Evolutionary conservation across 2,797 vertebrate species (phyloP).

Genomic region (Manis pentadactyla): DNA sequence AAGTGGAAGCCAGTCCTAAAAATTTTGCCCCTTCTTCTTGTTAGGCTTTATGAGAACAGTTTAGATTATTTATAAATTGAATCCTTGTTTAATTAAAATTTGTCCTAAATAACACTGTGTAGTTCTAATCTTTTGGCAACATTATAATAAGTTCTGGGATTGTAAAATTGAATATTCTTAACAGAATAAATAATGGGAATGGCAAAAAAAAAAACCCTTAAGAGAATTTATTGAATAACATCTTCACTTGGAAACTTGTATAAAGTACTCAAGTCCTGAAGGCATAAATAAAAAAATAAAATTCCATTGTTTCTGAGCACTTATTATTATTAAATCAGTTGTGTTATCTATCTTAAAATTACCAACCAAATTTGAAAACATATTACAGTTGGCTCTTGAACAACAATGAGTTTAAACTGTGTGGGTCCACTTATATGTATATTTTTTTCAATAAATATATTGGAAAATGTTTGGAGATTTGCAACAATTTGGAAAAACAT

Average conservation of each 20-base stretch:
- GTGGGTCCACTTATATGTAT: too few species aligned
- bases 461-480: too few species aligned
- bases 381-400: background rate
- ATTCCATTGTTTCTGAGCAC: conserved; percentile 48
- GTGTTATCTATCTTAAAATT: conserved; percentile 16
- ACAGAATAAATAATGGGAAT: conserved; percentile 14
- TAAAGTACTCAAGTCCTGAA: background rate
- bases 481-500: too few species aligned
- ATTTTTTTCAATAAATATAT: too few species aligned
- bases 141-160: background rate
- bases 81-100: conserved; percentile 4
- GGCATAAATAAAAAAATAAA: background rate
- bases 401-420: too few species aligned
- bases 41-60: background rate
- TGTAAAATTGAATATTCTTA: background rate
- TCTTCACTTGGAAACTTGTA: background rate
- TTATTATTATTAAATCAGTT: background rate
- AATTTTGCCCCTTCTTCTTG: background rate
- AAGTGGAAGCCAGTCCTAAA: background rate
- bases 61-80: background rate
- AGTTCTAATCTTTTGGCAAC: background rate
- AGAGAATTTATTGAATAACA: conserved; percentile 3
- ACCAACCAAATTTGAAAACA: conserved; percentile 27
- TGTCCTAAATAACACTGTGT: background rate
- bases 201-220: background rate